A percentile compares a stretch with the other conserved stretches of the same genome.
These are phyloP conservation scores for Cichladusa arquata DNA, from an alignment of 2,113 vertebrate species.

Conservation along the genomic window DNA sequence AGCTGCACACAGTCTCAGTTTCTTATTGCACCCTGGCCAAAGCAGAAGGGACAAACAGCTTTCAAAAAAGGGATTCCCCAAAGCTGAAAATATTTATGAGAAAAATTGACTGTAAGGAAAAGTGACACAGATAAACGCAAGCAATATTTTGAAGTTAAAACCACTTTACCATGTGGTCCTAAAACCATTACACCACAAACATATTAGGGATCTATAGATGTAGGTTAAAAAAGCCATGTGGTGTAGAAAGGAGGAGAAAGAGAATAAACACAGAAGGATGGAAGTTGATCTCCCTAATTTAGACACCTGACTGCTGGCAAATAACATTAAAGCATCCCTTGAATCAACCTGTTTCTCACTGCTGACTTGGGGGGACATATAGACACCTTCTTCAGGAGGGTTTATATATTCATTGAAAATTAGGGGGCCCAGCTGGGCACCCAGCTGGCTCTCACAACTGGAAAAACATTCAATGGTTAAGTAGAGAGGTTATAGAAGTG, in stretches of 20 bases:
- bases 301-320: not conserved
- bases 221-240: not conserved
- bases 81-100: not conserved
- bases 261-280: not conserved
- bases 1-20: not conserved
- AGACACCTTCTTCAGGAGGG: not conserved
- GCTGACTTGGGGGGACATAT: not conserved
- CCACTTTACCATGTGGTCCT: not conserved
- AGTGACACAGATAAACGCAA: not conserved
- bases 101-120: not conserved
- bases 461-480: not conserved
- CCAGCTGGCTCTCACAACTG: not conserved
- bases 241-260: not conserved
- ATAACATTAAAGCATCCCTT: not conserved
- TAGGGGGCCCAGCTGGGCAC: rapidly evolving
- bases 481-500: not conserved
- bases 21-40: not conserved
- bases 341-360: not conserved
- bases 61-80: not conserved
- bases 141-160: not conserved
- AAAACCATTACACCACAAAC: not conserved
- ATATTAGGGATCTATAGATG: not conserved
- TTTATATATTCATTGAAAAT: not conserved
- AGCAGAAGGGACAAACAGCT: not conserved
- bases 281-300: not conserved